Evolutionary conservation across 2,888 invertebrate genomes (phyloP).

Genomic region (Zeuzera pyrina): DNA sequence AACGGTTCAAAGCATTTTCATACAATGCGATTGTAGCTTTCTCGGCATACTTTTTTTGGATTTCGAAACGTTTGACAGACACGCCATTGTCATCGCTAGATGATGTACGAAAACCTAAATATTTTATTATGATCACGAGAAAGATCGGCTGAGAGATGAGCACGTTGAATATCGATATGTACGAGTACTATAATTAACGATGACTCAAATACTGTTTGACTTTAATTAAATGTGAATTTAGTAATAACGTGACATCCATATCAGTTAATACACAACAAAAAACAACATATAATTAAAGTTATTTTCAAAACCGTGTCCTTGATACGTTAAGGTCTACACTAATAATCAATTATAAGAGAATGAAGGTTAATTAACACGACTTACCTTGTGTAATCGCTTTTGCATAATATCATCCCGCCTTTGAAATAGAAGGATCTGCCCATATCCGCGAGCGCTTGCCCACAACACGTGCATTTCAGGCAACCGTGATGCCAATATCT

Average conservation of each 20-base stretch:
- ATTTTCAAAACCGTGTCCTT: too few species aligned
- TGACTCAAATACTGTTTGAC: too few species aligned
- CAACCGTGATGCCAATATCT: constrained; percentile 97
- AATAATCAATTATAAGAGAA: constrained; percentile 1
- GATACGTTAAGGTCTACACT: too few species aligned
- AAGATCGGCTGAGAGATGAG: constrained; percentile 27
- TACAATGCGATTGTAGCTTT: constrained; percentile 68
- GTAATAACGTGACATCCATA: too few species aligned
- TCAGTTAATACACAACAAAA: too few species aligned
- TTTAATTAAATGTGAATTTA: too few species aligned
- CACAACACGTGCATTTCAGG: constrained; percentile 94
- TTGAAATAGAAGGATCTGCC: constrained; percentile 94
- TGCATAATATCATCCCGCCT: constrained; percentile 95
- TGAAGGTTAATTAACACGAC: too few species aligned
- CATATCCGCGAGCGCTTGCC: constrained; percentile 90
- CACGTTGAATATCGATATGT: neutral
- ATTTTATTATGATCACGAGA: constrained; percentile 44
- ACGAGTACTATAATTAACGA: too few species aligned
- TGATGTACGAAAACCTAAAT: constrained; percentile 58
- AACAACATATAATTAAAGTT: too few species aligned
- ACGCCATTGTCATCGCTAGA: constrained; percentile 68
- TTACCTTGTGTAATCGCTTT: constrained; percentile 96
- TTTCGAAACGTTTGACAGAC: constrained; percentile 60
- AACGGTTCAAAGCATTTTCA: constrained; percentile 58
- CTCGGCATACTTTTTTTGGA: constrained; percentile 59